A percentile compares a stretch with the other conserved stretches of the same genome.
Conservation (phyloP, 2,888 invertebrate species). For the Eulithis prunata region DNA sequence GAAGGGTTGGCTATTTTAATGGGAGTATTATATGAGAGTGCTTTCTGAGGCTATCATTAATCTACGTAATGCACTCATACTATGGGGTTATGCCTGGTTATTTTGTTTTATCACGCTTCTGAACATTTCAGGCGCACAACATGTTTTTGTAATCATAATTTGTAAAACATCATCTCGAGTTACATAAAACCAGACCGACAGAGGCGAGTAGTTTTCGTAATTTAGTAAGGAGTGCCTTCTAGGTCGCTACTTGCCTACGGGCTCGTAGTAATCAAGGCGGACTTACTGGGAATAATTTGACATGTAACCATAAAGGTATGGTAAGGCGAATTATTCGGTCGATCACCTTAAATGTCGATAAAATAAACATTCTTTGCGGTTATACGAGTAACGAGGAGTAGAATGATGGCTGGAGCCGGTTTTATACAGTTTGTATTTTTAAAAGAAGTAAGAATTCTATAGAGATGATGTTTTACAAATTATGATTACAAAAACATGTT, state of each 20-base stretch:
- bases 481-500: no score
- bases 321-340: constrained; percentile 44
- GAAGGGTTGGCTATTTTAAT: constrained; percentile 58
- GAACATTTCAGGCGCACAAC: no score
- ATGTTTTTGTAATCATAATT: no score
- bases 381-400: background rate
- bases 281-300: constrained; percentile 18
- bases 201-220: constrained; percentile 8
- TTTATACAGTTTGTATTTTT: background rate
- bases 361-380: constrained; percentile 5
- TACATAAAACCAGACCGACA: no score
- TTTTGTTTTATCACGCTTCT: background rate
- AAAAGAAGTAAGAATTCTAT: no score
- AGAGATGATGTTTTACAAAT: no score
- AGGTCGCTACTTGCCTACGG: constrained; percentile 20
- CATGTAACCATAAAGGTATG: constrained; percentile 27
- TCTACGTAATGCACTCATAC: constrained; percentile 5
- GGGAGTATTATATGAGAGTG: constrained; percentile 33
- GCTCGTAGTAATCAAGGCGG: constrained; percentile 27
- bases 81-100: background rate
- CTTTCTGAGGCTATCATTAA: constrained; percentile 18
- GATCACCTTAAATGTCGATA: constrained; percentile 38
- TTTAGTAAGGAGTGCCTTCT: constrained; percentile 32
- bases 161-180: no score
- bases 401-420: constrained; percentile 3